Evolutionary conservation across 2,888 invertebrate species (phyloP), one percentile per base, ranked within the genome.

Genomic region (Cantharis rufa): DNA sequence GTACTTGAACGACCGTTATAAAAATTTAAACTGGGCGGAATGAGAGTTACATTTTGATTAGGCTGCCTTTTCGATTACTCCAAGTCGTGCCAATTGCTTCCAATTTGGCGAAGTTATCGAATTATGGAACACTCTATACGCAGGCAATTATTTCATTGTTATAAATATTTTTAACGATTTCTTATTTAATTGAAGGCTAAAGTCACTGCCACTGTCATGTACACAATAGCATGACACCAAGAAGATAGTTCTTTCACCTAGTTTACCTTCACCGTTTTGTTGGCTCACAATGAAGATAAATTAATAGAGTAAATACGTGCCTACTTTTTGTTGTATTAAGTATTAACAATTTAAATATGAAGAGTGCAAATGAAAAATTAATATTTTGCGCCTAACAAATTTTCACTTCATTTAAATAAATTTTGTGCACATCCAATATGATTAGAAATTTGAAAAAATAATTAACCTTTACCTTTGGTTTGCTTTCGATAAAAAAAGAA

Each of bases 181-280:
- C 48, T n/a, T n/a, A 48, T 48, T 48, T 64, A 64, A 64, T 16
- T 21, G 21, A 64, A 16, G 18, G 64, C 16, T 69, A 69, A 69
- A 32, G 27, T 28, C 73, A 76, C 64, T 76, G 73, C 73, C 76
- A 70, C 70, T 73, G 73, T 70, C 76, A 72, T 73, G 73, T 70
- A 64, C 64, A 76, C 76, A 73, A 70, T 73, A 62, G 62, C 70
- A 61, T 73, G 76, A 62, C 73, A 76, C 68, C 66, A 76, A 73
- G 72, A 76, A 68, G 70, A 76, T 72, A 69, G 70, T 76, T 76
- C 73, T 76, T 76, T 76, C 76, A 73, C 76, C 76, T 76, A 72
- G 73, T 76, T 76, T 76, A 28, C 76, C 72, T 76, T 76, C 76
- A 66, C 27, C 21, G 27, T 70, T 62, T 61, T 16, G 48, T 48